These are phyloP conservation scores for Stegodyphus mimosarum DNA, from an alignment of 1,140 invertebrate species.

Conservation along the genomic window DNA sequence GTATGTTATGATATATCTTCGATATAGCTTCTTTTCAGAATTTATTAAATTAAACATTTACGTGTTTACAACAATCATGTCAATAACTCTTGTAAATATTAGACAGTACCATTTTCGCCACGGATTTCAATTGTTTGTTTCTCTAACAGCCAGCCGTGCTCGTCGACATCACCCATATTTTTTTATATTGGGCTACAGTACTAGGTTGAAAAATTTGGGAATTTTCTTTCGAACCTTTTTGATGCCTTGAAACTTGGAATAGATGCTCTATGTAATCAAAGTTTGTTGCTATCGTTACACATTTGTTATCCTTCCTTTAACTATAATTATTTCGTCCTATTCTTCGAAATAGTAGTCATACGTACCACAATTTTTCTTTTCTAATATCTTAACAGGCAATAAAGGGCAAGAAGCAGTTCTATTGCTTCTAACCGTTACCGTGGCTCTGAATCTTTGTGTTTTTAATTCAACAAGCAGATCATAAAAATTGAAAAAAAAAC, in stretches of 20 bases:
- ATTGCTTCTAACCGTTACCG: constrained; percentile 11
- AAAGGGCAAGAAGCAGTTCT: constrained; percentile 9
- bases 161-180: constrained; percentile 32
- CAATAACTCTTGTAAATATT: neutral
- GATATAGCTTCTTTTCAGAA: neutral
- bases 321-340: constrained; percentile 4
- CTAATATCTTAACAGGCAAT: constrained; percentile 6
- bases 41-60: neutral
- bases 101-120: constrained; percentile 15
- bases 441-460: neutral
- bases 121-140: constrained; percentile 18
- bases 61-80: constrained; percentile 19
- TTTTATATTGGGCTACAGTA: constrained; percentile 14
- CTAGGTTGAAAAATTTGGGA: constrained; percentile 6
- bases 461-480: constrained; percentile 15
- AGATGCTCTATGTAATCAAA: neutral
- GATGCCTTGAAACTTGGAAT: constrained; percentile 11
- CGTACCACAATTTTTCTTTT: constrained; percentile 4
- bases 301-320: constrained; percentile 19
- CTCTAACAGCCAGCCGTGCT: constrained; percentile 19
- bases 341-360: constrained; percentile 24
- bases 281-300: neutral
- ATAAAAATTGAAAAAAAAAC: neutral
- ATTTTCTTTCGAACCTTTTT: constrained; percentile 10
- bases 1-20: constrained; percentile 2